Evolutionary conservation across 1,140 invertebrate species (phyloP).

Genomic region (Schlechtendalia chinensis): DNA sequence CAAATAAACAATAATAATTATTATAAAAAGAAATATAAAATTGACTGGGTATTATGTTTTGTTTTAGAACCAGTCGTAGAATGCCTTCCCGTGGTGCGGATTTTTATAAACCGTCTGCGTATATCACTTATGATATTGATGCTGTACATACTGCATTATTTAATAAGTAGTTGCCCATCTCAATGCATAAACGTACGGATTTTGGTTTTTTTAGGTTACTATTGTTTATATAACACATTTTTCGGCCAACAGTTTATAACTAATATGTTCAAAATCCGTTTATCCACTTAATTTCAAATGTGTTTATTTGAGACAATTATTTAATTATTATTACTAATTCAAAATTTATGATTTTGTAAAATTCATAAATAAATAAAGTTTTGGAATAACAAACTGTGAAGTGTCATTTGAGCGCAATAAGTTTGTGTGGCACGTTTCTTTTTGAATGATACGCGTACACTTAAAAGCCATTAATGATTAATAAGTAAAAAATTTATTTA

Average conservation of each 20-base stretch:
- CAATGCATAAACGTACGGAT: background rate
- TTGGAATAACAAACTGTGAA: background rate
- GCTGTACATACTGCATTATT: constrained; percentile 36
- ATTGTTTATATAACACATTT: constrained; percentile 1
- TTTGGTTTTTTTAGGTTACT: background rate
- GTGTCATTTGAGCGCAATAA: background rate
- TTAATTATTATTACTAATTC: background rate
- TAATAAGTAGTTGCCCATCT: constrained; percentile 8
- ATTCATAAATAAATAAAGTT: background rate
- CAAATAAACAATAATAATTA: background rate
- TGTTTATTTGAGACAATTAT: background rate
- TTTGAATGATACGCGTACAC: background rate
- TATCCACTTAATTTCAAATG: background rate
- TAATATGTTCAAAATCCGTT: background rate
- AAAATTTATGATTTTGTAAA: background rate
- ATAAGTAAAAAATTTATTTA: background rate
- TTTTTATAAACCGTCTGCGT: constrained; percentile 36
- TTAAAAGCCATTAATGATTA: background rate
- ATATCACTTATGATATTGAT: constrained; percentile 33
- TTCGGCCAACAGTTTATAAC: background rate
- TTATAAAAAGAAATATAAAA: background rate
- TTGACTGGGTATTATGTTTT: background rate
- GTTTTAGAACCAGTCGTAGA: constrained; percentile 33
- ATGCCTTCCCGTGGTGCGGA: constrained; percentile 39
- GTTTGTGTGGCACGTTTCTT: background rate